Conservation (phyloP, 2,797 vertebrate genomes). For the Streptopelia turtur region DNA sequence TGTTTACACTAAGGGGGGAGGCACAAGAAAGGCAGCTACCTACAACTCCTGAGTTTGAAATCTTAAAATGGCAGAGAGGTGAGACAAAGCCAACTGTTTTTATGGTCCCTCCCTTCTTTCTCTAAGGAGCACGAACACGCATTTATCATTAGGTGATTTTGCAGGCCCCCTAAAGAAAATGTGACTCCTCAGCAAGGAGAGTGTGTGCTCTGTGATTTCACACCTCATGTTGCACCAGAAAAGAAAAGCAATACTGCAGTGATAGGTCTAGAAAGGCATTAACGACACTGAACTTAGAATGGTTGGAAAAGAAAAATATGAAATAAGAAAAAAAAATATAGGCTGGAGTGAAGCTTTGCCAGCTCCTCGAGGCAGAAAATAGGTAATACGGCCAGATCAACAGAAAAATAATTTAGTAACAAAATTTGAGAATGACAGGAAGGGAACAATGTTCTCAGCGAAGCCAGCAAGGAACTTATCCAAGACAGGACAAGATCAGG, state of each 20-base stretch:
- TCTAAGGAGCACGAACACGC: background rate
- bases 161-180: background rate
- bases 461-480: background rate
- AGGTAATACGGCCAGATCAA: background rate
- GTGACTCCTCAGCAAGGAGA: background rate
- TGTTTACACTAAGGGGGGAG: background rate
- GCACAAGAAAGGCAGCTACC: background rate
- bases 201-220: background rate
- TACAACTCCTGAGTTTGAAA: background rate
- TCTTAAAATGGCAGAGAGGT: background rate
- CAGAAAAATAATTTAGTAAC: background rate
- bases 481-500: constrained; percentile 15
- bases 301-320: background rate
- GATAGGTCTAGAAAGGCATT: background rate
- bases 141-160: background rate
- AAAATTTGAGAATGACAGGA: background rate
- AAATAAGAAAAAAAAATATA: background rate
- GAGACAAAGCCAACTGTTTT: background rate
- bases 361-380: background rate
- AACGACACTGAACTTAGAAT: background rate
- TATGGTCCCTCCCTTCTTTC: background rate
- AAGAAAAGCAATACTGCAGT: background rate
- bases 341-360: background rate
- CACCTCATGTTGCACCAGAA: rapidly evolving
- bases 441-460: background rate